Base-by-base conservation (phyloP, 1,140 invertebrate genomes). In the Trichoplusia ni region DNA sequence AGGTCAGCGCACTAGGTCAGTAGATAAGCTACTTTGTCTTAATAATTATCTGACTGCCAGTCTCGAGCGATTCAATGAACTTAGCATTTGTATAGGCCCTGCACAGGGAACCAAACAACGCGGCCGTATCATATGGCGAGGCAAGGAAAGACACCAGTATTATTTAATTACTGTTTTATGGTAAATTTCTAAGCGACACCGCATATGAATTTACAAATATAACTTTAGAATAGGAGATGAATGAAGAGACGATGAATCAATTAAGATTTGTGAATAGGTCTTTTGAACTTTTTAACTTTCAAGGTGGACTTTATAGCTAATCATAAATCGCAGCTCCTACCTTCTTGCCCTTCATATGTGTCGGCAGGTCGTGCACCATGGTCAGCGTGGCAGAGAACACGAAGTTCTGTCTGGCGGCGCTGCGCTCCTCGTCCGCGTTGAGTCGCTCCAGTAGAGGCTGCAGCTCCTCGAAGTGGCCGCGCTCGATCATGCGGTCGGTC, bases 311-410 rank as follows among this genome's bases (percentile, higher is more conserved):
- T n/a, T n/a, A n/a, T n/a, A n/a, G n/a, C n/a, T n/a, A n/a, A n/a
- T n/a, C n/a, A n/a, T n/a, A n/a, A n/a, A n/a, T n/a, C n/a, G n/a
- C n/a, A n/a, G n/a, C n/a, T n/a, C 23, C 2, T 72, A 91, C 87
- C 83, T 94, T 94, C 73, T 94, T 94, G 71, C 93, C 92, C 73
- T 93, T 92, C 63, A 97, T 89, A 85, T 97, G 94, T 23, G 94
- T 86, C 0, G 97, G 97, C 37, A 95, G 91, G 63, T 95, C 94
- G 75, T 98, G 97, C 0, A 97, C 94, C 74, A 99, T 89, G 0
- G 98, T 98, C 4, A 99, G 91, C 0, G 99, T 99, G 11, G 99
- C 99, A 0, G 99, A 99, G 91, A 99, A 99, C 0, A 99, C 95
- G 90, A 99, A 98, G 75, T 95, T 99, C 90, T 99, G 98, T 14